A percentile compares a stretch with the other conserved stretches of the same genome.
These are phyloP conservation scores for Labrus mixtus DNA, from an alignment of 2,113 vertebrate genomes.

Conservation along the genomic window DNA sequence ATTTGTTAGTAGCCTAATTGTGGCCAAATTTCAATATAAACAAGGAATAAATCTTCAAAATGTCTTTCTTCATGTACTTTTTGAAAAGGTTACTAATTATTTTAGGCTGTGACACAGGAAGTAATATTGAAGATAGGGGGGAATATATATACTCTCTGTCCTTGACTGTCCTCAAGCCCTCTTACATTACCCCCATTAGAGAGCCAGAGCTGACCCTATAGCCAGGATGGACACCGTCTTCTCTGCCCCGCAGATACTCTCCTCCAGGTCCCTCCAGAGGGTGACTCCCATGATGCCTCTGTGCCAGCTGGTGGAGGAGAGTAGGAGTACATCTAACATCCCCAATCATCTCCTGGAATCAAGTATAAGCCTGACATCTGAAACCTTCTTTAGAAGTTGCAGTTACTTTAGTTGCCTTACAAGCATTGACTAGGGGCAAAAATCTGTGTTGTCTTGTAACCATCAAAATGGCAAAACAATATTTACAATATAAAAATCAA, in stretches of 20 bases:
- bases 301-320: constrained; percentile 86
- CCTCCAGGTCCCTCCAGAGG: constrained; percentile 53
- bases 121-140: no score
- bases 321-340: constrained; percentile 67
- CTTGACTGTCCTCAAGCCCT: constrained; percentile 29
- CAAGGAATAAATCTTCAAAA: no score
- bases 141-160: no score
- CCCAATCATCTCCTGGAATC: constrained; percentile 89
- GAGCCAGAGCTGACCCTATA: constrained; percentile 24
- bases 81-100: no score
- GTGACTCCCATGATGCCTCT: constrained; percentile 80
- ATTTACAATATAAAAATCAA: no score
- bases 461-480: no score
- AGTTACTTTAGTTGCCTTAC: background rate
- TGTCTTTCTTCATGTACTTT: no score
- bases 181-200: constrained; percentile 36
- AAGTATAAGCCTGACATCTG: constrained; percentile 78
- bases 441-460: background rate
- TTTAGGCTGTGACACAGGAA: no score
- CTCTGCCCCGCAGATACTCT: constrained; percentile 29
- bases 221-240: constrained; percentile 82
- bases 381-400: background rate
- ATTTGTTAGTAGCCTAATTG: no score
- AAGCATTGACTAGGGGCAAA: background rate
- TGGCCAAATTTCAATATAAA: no score